Evolutionary conservation across 2,113 vertebrate genomes (phyloP), one percentile per base, ranked within the genome.

Genomic region (Pavo muticus): DNA sequence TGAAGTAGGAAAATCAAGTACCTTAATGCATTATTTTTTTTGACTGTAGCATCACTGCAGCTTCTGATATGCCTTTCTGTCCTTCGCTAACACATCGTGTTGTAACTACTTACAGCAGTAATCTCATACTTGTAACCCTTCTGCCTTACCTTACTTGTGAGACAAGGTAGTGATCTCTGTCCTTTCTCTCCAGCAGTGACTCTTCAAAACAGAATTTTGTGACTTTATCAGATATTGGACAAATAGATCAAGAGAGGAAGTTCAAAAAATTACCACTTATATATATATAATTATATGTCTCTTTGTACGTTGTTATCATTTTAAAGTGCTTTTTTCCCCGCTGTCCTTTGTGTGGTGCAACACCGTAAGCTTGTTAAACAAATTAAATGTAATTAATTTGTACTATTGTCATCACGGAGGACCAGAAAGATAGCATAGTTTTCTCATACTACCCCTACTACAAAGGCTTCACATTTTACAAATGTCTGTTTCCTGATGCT

Each of bases 61-160:
- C 87, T 97, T 96, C 91, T 84, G 44, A 50, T 90, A 29, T 15
- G 14, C 10, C 25, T 83, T 42, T 79, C 85, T 94, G 52, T 94
- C 69, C 70, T 95, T 42, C 80, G 59, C 57, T 88, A 72, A 84
- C 94, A 87, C 63, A 83, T 8, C 74, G 30, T 32, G 95, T 92
- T 95, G 90, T 65, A 90, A 20, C 24, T 92, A 20, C 64, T 94
- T 94, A 73, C 59, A 73, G 57, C 45, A 90, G 44, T 63, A 91
- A 72, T 89, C 21, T 7, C n/a, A 23, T 57, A 68, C 39, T 64
- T 79, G 63, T 48, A 87, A 27, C 56, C 42, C 30, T 90, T 91
- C 67, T 64, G 27, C 56, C n/a, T 35, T 35, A 35, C 35, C 35
- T 35, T 35, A 35, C 35, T 35, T 35, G 35, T 35, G 35, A 35